Evolutionary conservation across 1,140 invertebrate species (phyloP).

Genomic region (Cydia fagiglandana): DNA sequence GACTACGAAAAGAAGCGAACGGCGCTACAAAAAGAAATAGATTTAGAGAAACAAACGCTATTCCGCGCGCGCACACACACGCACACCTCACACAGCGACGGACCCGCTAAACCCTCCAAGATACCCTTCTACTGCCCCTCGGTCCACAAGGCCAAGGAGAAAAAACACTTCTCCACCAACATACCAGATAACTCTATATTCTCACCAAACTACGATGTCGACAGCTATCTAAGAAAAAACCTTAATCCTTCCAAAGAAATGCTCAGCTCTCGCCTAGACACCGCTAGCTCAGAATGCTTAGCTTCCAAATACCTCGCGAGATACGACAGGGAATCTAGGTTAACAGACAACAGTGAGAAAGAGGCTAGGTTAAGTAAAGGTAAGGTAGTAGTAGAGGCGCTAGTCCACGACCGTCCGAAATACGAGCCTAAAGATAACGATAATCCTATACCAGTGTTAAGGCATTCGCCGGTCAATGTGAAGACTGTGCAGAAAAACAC

Average conservation of each 20-base stretch:
- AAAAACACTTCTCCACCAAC: constrained; percentile 60
- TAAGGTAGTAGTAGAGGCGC: constrained; percentile 43
- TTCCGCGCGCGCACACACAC: constrained; percentile 51
- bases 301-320: not conserved
- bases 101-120: constrained; percentile 40
- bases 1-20: constrained; percentile 73
- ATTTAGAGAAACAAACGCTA: constrained; percentile 64
- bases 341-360: not conserved
- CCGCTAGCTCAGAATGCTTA: not conserved
- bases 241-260: constrained; percentile 57
- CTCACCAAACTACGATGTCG: constrained; percentile 65
- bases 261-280: constrained; percentile 37
- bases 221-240: constrained; percentile 65
- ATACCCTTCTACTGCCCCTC: constrained; percentile 49
- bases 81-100: constrained; percentile 51
- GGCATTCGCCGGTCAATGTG: constrained; percentile 72
- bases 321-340: not conserved
- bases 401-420: constrained; percentile 37
- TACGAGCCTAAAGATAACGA: constrained; percentile 42
- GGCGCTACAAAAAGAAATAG: constrained; percentile 74
- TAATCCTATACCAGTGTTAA: constrained; percentile 77
- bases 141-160: constrained; percentile 16
- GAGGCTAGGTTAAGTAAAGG: constrained; percentile 32
- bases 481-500: constrained; percentile 39
- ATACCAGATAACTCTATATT: constrained; percentile 66